Evolutionary conservation across 2,888 invertebrate species (phyloP), one percentile per base, ranked within the genome.

Genomic region (Spodoptera picta): DNA sequence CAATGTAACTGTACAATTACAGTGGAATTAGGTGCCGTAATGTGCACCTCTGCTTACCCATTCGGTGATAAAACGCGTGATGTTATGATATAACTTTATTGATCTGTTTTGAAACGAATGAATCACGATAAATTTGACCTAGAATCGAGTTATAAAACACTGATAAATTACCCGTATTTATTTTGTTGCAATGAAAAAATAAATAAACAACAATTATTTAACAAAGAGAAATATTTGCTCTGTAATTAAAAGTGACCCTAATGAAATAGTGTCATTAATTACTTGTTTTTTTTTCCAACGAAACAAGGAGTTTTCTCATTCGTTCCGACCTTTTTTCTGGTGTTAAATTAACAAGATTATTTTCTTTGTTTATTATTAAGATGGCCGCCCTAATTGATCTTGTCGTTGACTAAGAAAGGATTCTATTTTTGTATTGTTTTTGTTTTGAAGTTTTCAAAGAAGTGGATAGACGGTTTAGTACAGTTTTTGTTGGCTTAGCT

Each of bases 241-340:
- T 48, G 70, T 83, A 83, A 83, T 80, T 80, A 79, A 79, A 83
- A 80, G 71, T 72, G 73, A 76, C 77, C 75, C 54, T 78, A 77
- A 79, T 73, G 71, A 80, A 82, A 78, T 82, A 79, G 81, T 84
- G 75, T 68, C 73, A 84, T 83, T 84, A 72, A 79, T 82, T 83
- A 61, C 60, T 64, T 77, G 77, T 72, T 79, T 77, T 71, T 79
- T 80, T 78, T 77, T 74, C 67, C 58, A 58, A 67, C 55, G 58
- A 24, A 69, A 65, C 65, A 63, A 72, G 62, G 61, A 52, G 23
- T 63, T 59, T 69, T 75, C 62, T 75, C 54, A 55, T 67, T 61
- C 46, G 53, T 64, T 46, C 63, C 57, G 50, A 43, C 49, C 57
- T 56, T 56, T 53, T 66, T 65, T 73, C 48, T 66, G 67, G 51